phyloP scores from a whole-genome alignment of 2,797 vertebrate genomes.

The Sebastes paucispinis region DNA sequence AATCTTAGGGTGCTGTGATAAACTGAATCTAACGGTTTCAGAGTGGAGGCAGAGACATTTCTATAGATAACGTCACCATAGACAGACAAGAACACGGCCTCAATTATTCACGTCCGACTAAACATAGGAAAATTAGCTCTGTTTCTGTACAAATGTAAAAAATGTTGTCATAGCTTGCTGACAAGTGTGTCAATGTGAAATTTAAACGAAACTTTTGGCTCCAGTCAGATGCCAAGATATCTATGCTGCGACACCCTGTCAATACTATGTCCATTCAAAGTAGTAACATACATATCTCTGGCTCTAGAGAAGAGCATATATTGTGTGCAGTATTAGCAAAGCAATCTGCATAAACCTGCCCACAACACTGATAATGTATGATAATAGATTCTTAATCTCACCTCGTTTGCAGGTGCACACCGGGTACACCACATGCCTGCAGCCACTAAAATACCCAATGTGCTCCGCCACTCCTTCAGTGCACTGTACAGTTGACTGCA shows the following conservation, averaged over 20 bases:
- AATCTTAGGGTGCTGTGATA: background rate
- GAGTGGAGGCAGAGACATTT: background rate
- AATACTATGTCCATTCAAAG: background rate
- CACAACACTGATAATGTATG: slow-evolving; percentile 1
- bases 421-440: slow-evolving; percentile 6
- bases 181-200: too few species aligned
- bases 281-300: background rate
- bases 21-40: background rate
- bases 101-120: background rate
- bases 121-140: too few species aligned
- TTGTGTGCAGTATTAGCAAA: background rate
- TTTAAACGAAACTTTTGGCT: background rate
- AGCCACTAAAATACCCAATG: slow-evolving; percentile 23
- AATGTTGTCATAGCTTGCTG: too few species aligned
- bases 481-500: slow-evolving; percentile 13
- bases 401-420: slow-evolving; percentile 21
- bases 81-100: background rate
- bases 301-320: background rate
- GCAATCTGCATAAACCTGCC: background rate
- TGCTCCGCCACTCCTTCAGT: background rate
- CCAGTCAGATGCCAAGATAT: background rate
- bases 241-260: background rate
- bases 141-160: too few species aligned
- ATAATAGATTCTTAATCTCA: slow-evolving; percentile 25
- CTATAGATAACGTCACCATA: background rate